Evolutionary conservation across 2,797 vertebrate species (phyloP).

Genomic region (Eulemur rubriventer): DNA sequence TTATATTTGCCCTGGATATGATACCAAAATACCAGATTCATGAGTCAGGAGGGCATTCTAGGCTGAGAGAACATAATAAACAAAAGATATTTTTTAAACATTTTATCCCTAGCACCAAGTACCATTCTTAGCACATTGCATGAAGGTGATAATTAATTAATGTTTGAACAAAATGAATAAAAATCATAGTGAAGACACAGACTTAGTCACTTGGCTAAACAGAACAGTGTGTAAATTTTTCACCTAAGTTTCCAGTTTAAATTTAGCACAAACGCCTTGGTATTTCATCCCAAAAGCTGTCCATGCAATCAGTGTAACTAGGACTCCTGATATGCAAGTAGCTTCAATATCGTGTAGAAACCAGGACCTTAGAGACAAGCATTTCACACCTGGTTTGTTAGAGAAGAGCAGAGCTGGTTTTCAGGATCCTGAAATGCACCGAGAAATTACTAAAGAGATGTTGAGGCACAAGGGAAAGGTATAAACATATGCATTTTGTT

Average conservation of each 20-base stretch:
- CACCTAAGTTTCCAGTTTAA: neutral
- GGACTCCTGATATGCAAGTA: neutral
- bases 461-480: neutral
- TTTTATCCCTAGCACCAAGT: neutral
- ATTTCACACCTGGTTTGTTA: neutral
- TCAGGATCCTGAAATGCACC: neutral
- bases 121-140: neutral
- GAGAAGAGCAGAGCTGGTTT: neutral
- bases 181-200: neutral
- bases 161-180: conserved; percentile 9
- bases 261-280: neutral
- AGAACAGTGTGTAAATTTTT: neutral
- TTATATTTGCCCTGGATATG: neutral
- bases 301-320: neutral
- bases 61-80: neutral
- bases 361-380: neutral
- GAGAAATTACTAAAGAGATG: neutral
- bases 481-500: neutral
- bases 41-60: neutral
- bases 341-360: neutral
- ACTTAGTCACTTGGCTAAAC: neutral
- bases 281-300: neutral
- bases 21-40: neutral
- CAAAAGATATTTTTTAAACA: neutral
- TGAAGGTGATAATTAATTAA: neutral